phyloP scores from a whole-genome alignment of 2,797 vertebrate species.

The Sebastes melanostomus region DNA sequence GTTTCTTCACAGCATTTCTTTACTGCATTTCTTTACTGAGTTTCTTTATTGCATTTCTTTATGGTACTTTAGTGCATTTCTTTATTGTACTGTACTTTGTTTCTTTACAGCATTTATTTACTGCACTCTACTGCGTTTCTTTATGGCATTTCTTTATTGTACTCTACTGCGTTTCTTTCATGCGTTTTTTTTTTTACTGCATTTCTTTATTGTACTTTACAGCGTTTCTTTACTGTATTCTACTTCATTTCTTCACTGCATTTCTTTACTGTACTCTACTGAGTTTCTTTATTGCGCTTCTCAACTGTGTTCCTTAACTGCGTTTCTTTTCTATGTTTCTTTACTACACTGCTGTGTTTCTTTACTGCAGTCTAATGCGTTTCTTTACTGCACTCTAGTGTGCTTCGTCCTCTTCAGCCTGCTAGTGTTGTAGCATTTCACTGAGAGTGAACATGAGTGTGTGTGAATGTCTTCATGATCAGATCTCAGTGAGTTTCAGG shows the following conservation, averaged over 20 bases:
- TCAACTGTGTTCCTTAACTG: too few species aligned
- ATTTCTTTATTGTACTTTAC: not conserved
- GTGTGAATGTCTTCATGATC: too few species aligned
- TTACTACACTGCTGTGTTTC: too few species aligned
- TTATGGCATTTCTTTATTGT: not conserved
- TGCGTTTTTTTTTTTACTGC: not conserved
- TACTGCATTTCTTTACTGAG: too few species aligned
- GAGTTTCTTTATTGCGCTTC: not conserved
- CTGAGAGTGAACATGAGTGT: too few species aligned
- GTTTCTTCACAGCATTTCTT: too few species aligned
- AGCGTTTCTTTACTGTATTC: not conserved
- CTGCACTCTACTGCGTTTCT: not conserved
- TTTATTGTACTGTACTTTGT: not conserved
- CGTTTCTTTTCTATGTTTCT: not conserved
- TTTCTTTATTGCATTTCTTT: not conserved
- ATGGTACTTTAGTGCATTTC: too few species aligned
- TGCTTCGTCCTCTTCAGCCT: too few species aligned
- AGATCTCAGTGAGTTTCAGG: too few species aligned
- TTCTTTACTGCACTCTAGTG: too few species aligned
- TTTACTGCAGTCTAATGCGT: not conserved
- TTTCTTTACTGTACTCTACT: not conserved
- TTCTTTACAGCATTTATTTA: not conserved
- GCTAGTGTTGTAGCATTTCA: too few species aligned
- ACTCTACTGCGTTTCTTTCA: not conserved
- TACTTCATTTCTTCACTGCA: not conserved